These are phyloP conservation scores for Myodes glareolus DNA, from an alignment of 2,113 vertebrate species.

Conservation along the genomic window DNA sequence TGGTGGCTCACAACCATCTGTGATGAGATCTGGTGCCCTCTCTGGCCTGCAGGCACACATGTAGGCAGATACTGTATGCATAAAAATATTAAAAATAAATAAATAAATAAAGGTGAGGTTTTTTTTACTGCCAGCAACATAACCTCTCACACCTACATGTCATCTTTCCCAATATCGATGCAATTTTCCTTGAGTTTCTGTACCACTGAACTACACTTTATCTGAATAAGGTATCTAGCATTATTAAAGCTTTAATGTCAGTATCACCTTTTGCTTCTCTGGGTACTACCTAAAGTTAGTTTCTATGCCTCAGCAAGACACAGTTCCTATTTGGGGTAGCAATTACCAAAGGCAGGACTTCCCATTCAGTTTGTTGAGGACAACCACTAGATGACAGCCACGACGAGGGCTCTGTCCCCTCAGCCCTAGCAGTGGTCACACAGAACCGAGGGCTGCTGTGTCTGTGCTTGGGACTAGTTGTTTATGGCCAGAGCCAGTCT, in stretches of 20 bases:
- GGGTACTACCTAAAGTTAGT: neutral
- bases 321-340: neutral
- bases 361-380: neutral
- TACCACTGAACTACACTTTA: neutral
- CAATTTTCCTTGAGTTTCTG: neutral
- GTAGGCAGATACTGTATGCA: too few relatives aligned
- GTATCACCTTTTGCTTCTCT: neutral
- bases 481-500: neutral
- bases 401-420: neutral
- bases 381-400: neutral
- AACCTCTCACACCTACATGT: neutral
- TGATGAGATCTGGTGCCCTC: too few relatives aligned
- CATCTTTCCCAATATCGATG: neutral
- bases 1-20: too few relatives aligned
- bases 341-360: neutral
- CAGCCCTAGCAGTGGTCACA: fast-evolving
- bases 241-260: neutral
- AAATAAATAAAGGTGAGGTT: too few relatives aligned
- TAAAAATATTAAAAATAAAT: too few relatives aligned
- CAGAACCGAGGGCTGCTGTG: neutral
- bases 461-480: neutral
- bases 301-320: neutral
- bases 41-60: too few relatives aligned
- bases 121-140: neutral
- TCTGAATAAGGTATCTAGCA: neutral